Evolutionary conservation across 2,113 vertebrate genomes (phyloP).

Genomic region (Gallinago media): DNA sequence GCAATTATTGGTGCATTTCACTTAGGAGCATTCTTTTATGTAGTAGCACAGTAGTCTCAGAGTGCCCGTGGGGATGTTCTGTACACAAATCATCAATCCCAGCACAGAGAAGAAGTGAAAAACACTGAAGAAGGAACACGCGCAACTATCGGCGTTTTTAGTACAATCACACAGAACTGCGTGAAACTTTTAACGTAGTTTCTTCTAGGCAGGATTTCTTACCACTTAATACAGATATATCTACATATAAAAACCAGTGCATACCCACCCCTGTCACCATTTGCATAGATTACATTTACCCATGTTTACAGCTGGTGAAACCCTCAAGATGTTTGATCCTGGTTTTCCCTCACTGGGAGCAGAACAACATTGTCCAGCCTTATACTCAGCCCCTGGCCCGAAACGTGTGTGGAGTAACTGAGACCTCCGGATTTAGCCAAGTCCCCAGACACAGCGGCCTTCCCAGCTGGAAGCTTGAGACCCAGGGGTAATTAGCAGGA

Average conservation of each 20-base stretch:
- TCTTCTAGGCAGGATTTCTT: not conserved
- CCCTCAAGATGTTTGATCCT: not conserved
- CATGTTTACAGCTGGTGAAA: not conserved
- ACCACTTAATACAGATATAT: not conserved
- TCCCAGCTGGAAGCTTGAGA: not conserved
- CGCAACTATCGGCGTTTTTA: not conserved
- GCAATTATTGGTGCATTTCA: not conserved
- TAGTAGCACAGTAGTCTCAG: not conserved
- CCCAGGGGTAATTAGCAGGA: not conserved
- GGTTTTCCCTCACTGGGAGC: not conserved
- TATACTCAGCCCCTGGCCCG: not conserved
- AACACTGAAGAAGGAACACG: not conserved
- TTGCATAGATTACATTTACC: not conserved
- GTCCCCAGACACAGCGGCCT: not conserved
- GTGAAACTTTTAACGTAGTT: not conserved
- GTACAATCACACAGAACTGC: not conserved
- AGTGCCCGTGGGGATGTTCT: not conserved
- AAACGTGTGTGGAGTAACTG: not conserved
- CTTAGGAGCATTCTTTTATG: rapidly evolving
- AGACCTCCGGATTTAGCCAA: not conserved
- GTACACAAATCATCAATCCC: not conserved
- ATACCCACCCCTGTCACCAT: not conserved
- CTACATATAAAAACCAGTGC: rapidly evolving
- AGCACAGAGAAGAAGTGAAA: not conserved
- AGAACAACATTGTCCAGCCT: not conserved